Percentiles rank a stretch among this genome's conserved stretches.
Evolutionary conservation across 2,888 invertebrate genomes (phyloP).

Genomic region (Philopedon plagiatum): DNA sequence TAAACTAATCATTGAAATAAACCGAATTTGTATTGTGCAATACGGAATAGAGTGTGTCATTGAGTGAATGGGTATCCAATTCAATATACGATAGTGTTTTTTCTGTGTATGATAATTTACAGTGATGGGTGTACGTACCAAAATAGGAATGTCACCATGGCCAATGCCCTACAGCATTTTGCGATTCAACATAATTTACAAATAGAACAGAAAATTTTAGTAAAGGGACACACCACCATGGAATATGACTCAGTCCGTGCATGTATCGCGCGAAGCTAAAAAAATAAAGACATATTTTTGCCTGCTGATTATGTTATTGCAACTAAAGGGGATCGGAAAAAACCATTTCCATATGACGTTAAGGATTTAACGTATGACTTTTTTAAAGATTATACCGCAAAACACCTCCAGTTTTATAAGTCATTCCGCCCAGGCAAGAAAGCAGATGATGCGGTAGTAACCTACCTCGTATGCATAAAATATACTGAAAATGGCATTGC

Average conservation of each 20-base stretch:
- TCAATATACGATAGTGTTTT: too few relatives aligned
- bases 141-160: neutral
- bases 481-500: neutral
- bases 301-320: neutral
- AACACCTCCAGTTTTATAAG: neutral
- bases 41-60: too few relatives aligned
- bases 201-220: neutral
- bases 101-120: too few relatives aligned
- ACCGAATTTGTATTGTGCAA: too few relatives aligned
- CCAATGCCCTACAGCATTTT: neutral
- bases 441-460: slow-evolving; percentile 10
- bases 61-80: too few relatives aligned
- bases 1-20: too few relatives aligned
- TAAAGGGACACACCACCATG: neutral
- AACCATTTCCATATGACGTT: neutral
- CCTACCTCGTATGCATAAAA: slow-evolving; percentile 4
- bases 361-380: neutral
- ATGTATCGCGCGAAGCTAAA: neutral
- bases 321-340: neutral
- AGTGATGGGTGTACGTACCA: too few relatives aligned
- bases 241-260: neutral
- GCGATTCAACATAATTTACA: neutral
- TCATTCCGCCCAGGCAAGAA: slow-evolving; percentile 22
- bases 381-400: neutral
- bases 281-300: neutral